Conservation (phyloP, 2,797 vertebrate species). For the Argya squamiceps region DNA sequence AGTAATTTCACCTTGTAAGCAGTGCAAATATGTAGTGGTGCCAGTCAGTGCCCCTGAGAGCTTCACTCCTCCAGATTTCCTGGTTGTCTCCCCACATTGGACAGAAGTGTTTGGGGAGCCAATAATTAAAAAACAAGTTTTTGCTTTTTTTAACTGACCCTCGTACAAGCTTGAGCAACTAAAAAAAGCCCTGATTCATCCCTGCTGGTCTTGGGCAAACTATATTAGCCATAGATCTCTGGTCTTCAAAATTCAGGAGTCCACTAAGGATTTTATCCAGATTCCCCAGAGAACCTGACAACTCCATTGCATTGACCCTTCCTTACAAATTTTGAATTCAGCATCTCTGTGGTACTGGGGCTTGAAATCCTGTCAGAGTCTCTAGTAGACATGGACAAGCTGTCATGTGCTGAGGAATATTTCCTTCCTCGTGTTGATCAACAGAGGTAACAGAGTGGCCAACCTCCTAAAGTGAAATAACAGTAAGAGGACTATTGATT, state of each 20-base stretch:
- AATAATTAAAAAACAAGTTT: background rate
- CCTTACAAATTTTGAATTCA: background rate
- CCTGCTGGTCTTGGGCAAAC: background rate
- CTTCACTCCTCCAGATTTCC: background rate
- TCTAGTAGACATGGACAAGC: background rate
- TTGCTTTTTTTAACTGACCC: background rate
- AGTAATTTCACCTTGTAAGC: background rate
- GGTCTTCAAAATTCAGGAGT: background rate
- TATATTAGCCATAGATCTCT: background rate
- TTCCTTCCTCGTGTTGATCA: background rate
- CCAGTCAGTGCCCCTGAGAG: background rate
- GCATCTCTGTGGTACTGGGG: background rate
- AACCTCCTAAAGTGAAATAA: background rate
- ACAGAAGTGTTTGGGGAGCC: background rate
- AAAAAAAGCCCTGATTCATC: background rate
- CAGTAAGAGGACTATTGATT: background rate
- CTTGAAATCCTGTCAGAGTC: background rate
- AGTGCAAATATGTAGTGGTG: background rate
- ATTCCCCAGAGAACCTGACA: background rate
- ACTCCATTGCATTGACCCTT: background rate
- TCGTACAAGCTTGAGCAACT: background rate
- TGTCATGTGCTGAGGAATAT: rapidly evolving
- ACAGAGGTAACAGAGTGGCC: background rate
- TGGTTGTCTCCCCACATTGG: background rate
- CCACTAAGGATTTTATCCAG: background rate